Base-by-base conservation (phyloP, 1,140 invertebrate species). In the Ceratosolen fusciceps region DNA sequence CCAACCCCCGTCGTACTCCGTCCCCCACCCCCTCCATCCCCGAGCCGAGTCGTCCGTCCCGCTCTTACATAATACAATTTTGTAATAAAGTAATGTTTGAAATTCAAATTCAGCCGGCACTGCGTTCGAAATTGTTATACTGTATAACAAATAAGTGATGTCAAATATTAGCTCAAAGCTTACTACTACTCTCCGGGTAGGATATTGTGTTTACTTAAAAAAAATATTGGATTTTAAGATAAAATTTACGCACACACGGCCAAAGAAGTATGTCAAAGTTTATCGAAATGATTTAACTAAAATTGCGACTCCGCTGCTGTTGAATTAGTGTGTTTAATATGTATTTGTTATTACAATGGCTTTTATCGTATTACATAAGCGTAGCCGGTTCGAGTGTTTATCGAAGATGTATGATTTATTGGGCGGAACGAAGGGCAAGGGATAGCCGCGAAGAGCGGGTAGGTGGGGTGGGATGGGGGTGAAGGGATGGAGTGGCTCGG, bases 141-240 rank as follows among this genome's bases (percentile, higher is more conserved):
- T 34, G 26, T 34, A 26, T 37, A 37, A n/a, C 19, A n/a, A 65
- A 65, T 8, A 65, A 37, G 12, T 3, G 8, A 65, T 19, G 60
- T 65, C n/a, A 65, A 65, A 37, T 65, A 65, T 37, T 37, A 37
- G 16, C 31, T n/a, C 31, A 16, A 37, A 8, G 60, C 21, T 52
- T 52, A 52, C 16, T 47, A 4, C 34, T 62, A 34, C n/a, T 65
- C 60, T n/a, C 10, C 16, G 31, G 37, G 7, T 21, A 65, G 7
- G 7, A 65, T 19, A n/a, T 31, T 60, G 3, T 62, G 26, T 37
- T 37, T 65, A 37, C 60, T 65, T n/a, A 16, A 37, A 31, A 65
- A 65, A 65, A 65, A 65, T 65, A 65, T 65, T 65, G 34, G 34
- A 65, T 65, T 65, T 65, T 37, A 16, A 65, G 60, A 37, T n/a